phyloP scores from a whole-genome alignment of 2,113 vertebrate genomes.

The Lanius collurio region DNA sequence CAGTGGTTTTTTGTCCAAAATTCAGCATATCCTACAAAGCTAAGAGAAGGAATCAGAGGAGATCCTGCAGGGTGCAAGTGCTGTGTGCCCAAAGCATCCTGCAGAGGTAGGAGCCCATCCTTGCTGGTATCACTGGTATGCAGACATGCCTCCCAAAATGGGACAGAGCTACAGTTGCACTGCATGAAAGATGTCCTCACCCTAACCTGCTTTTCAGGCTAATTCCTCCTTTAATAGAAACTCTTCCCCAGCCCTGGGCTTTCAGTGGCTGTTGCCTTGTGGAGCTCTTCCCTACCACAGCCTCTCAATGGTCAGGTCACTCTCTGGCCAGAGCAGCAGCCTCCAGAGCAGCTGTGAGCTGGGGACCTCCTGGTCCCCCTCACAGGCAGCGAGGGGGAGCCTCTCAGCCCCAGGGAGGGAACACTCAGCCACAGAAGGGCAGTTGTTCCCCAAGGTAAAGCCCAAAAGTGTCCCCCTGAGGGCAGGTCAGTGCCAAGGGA shows the following conservation, averaged over 20 bases:
- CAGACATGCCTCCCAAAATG: background rate
- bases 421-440: background rate
- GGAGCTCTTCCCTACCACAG: background rate
- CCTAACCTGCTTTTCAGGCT: background rate
- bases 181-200: background rate
- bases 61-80: background rate
- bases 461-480: background rate
- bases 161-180: background rate
- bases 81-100: background rate
- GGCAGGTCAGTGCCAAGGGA: background rate
- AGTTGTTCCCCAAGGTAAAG: background rate
- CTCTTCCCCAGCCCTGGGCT: background rate
- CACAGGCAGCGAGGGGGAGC: rapidly evolving
- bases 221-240: background rate
- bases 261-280: background rate
- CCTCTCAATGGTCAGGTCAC: background rate
- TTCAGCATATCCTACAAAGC: background rate
- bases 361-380: background rate
- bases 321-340: background rate
- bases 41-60: background rate
- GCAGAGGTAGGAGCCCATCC: background rate
- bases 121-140: background rate
- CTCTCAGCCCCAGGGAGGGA: background rate
- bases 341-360: background rate
- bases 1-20: background rate